These are phyloP conservation scores for Crocallis elinguaria DNA, from an alignment of 2,888 invertebrate species.

Conservation along the genomic window DNA sequence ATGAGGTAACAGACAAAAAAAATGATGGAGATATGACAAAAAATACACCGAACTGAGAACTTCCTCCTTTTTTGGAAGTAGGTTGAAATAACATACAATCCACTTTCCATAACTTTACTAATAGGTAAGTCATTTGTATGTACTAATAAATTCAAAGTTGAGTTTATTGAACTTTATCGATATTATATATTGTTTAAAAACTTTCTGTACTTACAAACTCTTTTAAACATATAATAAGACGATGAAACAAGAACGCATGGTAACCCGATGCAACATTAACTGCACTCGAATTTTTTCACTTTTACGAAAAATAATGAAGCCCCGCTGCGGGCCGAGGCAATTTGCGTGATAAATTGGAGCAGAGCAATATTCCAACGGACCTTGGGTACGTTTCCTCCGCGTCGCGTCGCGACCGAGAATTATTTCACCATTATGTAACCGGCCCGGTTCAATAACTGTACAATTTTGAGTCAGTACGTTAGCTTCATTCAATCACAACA, in stretches of 20 bases:
- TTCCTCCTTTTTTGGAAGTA: no score
- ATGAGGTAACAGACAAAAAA: no score
- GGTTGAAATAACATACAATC: no score
- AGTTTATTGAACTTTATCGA: no score
- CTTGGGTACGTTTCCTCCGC: constrained; percentile 53
- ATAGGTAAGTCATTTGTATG: no score
- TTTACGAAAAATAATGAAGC: constrained; percentile 59
- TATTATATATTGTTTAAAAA: no score
- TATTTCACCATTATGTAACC: constrained; percentile 61
- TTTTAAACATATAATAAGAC: no score
- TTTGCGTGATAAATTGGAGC: constrained; percentile 65
- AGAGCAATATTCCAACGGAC: constrained; percentile 51
- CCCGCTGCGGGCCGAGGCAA: constrained; percentile 44
- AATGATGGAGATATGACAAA: no score
- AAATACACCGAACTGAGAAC: no score
- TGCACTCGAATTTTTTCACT: constrained; percentile 56
- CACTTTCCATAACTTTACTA: no score
- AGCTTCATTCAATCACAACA: constrained; percentile 4
- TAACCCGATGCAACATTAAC: constrained; percentile 51
- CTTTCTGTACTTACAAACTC: no score
- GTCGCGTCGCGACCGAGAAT: constrained; percentile 54
- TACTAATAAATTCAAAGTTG: no score
- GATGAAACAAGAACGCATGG: constrained; percentile 3
- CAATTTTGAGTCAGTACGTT: constrained; percentile 53
- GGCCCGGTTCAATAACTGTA: constrained; percentile 52